These are phyloP conservation scores for Prorops nasuta DNA, from an alignment of 1,140 invertebrate species.

Conservation along the genomic window DNA sequence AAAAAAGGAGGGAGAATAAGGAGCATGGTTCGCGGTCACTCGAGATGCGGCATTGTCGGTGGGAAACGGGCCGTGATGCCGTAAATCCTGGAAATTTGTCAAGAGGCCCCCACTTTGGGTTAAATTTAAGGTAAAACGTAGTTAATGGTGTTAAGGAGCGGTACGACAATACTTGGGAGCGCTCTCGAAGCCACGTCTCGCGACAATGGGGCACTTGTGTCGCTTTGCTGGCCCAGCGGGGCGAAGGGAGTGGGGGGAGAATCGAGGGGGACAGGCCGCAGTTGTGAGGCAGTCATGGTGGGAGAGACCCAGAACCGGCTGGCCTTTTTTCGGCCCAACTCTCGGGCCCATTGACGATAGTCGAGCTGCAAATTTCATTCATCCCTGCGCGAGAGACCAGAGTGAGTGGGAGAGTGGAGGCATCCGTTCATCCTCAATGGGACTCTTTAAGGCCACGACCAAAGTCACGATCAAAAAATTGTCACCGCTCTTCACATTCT, in stretches of 20 bases:
- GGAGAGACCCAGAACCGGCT: not conserved
- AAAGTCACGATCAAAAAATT: slow-evolving; percentile 30
- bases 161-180: slow-evolving; percentile 27
- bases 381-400: not conserved
- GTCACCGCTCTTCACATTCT: not conserved
- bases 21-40: slow-evolving; percentile 20
- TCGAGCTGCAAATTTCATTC: slow-evolving; percentile 21
- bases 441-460: too few relatives aligned
- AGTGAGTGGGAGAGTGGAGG: not conserved
- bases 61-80: slow-evolving; percentile 19
- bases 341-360: slow-evolving; percentile 2
- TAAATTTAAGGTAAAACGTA: slow-evolving; percentile 54
- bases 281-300: too few relatives aligned
- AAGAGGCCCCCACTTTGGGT: slow-evolving; percentile 44
- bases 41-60: slow-evolving; percentile 14
- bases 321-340: not conserved
- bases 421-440: not conserved
- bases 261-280: not conserved
- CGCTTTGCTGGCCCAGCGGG: slow-evolving; percentile 38
- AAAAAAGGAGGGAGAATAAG: too few relatives aligned
- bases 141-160: slow-evolving; percentile 51
- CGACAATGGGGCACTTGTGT: slow-evolving; percentile 53
- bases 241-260: not conserved
- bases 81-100: slow-evolving; percentile 51
- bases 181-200: slow-evolving; percentile 24